Percentiles rank a stretch among this genome's conserved stretches.
These are phyloP conservation scores for Eurypyga helias DNA, from an alignment of 2,113 vertebrate species.

Conservation along the genomic window DNA sequence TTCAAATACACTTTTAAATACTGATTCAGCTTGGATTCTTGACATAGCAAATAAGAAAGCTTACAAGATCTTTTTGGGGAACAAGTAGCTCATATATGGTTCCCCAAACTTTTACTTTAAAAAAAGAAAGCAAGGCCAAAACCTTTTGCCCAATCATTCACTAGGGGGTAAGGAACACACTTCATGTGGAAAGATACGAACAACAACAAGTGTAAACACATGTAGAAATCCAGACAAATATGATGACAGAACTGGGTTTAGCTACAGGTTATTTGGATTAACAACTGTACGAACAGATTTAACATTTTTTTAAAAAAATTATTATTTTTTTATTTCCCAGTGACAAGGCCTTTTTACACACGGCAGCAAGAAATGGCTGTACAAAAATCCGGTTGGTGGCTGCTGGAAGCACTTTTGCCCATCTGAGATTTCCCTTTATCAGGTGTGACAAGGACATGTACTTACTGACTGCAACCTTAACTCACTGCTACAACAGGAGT, in stretches of 20 bases:
- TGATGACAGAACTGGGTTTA: neutral
- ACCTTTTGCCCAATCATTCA: neutral
- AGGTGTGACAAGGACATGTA: neutral
- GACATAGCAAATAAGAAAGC: neutral
- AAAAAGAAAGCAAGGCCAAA: neutral
- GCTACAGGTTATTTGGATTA: neutral
- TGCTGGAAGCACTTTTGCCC: neutral
- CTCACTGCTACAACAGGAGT: neutral
- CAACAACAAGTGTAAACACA: neutral
- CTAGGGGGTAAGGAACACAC: neutral
- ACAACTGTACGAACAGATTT: neutral
- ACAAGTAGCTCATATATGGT: neutral
- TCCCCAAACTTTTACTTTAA: neutral
- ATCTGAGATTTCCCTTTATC: neutral
- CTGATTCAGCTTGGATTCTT: neutral
- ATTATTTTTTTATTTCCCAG: neutral
- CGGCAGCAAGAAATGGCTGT: neutral
- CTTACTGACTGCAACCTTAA: neutral
- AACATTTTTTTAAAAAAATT: neutral
- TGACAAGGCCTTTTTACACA: neutral
- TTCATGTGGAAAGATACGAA: neutral
- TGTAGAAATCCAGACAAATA: rapidly evolving
- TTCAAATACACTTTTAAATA: neutral
- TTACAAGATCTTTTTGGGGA: neutral
- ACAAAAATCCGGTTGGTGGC: neutral